Evolutionary conservation across 1,140 invertebrate species (phyloP).

Genomic region (Penaeus vannamei): DNA sequence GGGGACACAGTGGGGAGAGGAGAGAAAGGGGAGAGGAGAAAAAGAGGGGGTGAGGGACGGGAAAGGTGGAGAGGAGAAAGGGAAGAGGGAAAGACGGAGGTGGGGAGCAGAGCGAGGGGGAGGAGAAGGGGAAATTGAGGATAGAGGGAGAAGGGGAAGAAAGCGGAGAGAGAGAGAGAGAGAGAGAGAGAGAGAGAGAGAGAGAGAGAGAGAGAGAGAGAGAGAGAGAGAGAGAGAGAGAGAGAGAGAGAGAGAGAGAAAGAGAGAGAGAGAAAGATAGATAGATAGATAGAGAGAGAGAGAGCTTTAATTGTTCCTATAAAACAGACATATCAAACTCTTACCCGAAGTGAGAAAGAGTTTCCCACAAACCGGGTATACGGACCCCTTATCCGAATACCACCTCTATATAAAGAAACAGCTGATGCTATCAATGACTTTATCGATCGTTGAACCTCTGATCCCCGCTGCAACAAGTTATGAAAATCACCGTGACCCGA

Average conservation of each 20-base stretch:
- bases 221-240: too few relatives aligned
- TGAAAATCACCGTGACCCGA: too few relatives aligned
- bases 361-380: too few relatives aligned
- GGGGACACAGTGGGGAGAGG: background rate
- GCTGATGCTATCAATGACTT: too few relatives aligned
- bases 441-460: too few relatives aligned
- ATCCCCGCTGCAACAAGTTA: too few relatives aligned
- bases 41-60: background rate
- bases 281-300: too few relatives aligned
- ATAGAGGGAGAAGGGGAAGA: background rate
- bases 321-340: too few relatives aligned
- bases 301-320: too few relatives aligned
- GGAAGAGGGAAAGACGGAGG: background rate
- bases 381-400: too few relatives aligned
- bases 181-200: background rate
- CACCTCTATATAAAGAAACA: too few relatives aligned
- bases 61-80: background rate
- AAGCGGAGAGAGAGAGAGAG: background rate
- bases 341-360: too few relatives aligned
- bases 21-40: background rate
- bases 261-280: background rate
- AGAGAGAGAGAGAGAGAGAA: background rate
- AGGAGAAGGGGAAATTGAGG: background rate
- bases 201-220: background rate
- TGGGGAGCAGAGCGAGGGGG: background rate